Base-by-base conservation (phyloP, 1,140 invertebrate genomes). In the Camponotus floridanus region DNA sequence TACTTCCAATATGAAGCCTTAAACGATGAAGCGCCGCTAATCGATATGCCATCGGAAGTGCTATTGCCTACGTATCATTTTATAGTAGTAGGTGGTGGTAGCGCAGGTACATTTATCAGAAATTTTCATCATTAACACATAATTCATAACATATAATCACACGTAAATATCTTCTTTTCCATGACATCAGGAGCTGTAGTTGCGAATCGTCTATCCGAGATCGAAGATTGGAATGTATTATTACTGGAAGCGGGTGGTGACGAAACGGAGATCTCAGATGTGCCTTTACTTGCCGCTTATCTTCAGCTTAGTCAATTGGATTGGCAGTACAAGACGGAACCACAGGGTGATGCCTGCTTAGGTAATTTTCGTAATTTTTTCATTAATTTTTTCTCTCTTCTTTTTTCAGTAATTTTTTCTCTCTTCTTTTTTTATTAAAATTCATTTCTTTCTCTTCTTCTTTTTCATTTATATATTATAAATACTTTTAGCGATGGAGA, bases 251-350 rank as follows among this genome's bases (percentile, higher is more conserved):
- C 98, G 3, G 98, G 98, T 0, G 98, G 97, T 5, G 97, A 98
- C 94, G 98, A 99, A 94, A 98, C 98, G 0, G 97, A 98, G 92
- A 97, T 98, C 87, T 98, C 98, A 0, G 98, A 98, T 90, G 98
- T 99, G 0, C 98, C 98, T 2, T 94, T 98, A 0, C 96, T 98
- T 86, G 98, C 98, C 0, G 98, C 97, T 0, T 98, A 98, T 91
- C 94, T 99, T 7, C 98, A 99, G 92, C 95, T 98, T 8, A 98
- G 97, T 80, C 97, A 98, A 92, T 94, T 98, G 13, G 98, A 99
- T 92, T 99, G 98, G 98, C 96, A 98, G 91, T 99, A 98, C 92
- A 98, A 98, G 93, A 98, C 98, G 3, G 98, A 98, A 93, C 98
- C 98, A 0, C 97, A 98, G 93, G 97, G 97, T 73, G 97, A 97